These are phyloP conservation scores for Sebastes umbrosus DNA, from an alignment of 2,797 vertebrate species.

Conservation along the genomic window DNA sequence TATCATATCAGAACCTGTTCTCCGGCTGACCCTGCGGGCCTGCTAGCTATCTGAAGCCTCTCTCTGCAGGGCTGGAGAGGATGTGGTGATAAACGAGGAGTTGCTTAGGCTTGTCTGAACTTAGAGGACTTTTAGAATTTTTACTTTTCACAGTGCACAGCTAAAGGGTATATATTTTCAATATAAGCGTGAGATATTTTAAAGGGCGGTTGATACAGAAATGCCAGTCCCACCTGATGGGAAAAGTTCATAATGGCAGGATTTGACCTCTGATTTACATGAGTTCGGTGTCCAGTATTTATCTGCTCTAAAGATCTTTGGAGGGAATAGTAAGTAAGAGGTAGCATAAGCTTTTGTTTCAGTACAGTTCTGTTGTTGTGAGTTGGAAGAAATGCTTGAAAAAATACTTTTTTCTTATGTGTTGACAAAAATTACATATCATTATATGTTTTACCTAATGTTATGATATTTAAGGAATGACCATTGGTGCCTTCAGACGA, in stretches of 20 bases:
- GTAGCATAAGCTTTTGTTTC: background rate
- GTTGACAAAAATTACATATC: too few species aligned
- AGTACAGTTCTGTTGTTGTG: background rate
- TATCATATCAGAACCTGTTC: conserved; percentile 77
- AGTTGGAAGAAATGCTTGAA: background rate
- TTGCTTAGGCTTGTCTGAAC: conserved; percentile 44
- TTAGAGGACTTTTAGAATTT: conserved; percentile 45
- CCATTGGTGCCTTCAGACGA: too few species aligned
- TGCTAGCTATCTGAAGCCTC: conserved; percentile 62
- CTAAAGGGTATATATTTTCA: conserved; percentile 21
- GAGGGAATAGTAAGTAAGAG: background rate
- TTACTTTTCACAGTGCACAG: conserved; percentile 15
- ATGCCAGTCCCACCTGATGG: conserved; percentile 2
- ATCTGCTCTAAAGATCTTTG: background rate
- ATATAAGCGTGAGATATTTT: background rate
- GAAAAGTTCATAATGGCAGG: background rate
- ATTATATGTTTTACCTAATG: too few species aligned
- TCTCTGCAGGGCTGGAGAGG: conserved; percentile 50
- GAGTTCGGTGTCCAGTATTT: background rate
- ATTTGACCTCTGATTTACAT: background rate
- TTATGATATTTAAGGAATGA: too few species aligned
- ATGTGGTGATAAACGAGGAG: conserved; percentile 55
- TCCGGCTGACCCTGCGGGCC: conserved; percentile 64
- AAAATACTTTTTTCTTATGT: too few species aligned
- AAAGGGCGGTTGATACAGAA: conserved; percentile 22